Base-by-base conservation (phyloP, 2,888 invertebrate species). In the Ormia ochracea region DNA sequence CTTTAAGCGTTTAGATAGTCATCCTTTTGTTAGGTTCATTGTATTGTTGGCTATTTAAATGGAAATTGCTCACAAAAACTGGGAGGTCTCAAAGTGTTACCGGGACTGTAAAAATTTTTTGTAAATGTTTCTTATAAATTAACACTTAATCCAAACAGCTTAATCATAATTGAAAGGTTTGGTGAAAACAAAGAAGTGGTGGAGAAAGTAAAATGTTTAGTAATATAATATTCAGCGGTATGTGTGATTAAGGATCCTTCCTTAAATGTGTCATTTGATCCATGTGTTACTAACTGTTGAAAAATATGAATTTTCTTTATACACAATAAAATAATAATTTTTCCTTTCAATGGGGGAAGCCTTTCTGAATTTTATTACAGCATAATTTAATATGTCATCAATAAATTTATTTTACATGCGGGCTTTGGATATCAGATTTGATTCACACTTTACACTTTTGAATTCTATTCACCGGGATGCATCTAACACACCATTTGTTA, bases 141-240 rank as follows among this genome's bases (percentile, higher is more conserved):
- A 76, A 80, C 76, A 80, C 80, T 21, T 76, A 73, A 76, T 80
- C 61, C 68, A 17, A 63, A 63, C 68, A 76, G 58, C 80, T 80
- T 73, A 61, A 73, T 76, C 68, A 69, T 68, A 80, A 66, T 43
- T 28, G 21, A 61, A 59, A 28, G 45, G 69, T 69, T 61, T 45
- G 26, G n/a, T 1, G 19, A n/a, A 12, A 54, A 33, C 43, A 36
- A 54, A 4, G 4, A 28, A 17, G n/a, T 7, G 3, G 7, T 28
- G 9, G 2, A 21, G 14, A 43, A 58, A 56, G 26, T 2, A 3
- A 52, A 54, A 31, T 14, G 4, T 45, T n/a, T 56, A 6, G 26
- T 21, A n/a, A 36, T 65, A 28, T n/a, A 14, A 43, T 31, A 12
- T 58, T 28, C 3, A 19, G 52, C 19, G n/a, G n/a, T n/a, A n/a